Conservation (phyloP, 1,140 invertebrate species). For the Drosophila rhopaloa region DNA sequence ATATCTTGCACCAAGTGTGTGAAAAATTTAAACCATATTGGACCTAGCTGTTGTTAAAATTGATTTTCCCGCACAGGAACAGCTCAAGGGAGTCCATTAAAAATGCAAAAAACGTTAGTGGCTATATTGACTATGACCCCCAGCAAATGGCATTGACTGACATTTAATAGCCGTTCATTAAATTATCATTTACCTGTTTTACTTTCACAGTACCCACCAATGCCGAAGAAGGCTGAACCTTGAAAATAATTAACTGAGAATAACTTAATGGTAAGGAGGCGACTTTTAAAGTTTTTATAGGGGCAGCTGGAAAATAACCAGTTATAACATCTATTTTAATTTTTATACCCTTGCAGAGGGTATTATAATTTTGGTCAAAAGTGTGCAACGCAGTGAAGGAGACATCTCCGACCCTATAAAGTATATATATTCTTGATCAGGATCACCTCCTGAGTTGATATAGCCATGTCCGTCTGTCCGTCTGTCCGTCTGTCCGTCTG, state of each 20-base stretch:
- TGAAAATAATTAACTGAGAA: not conserved
- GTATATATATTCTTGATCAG: too few species aligned
- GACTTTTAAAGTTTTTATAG: too few species aligned
- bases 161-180: constrained; percentile 45
- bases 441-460: too few species aligned
- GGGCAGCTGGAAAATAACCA: not conserved
- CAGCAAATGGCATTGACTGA: constrained; percentile 38
- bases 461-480: too few species aligned
- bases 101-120: constrained; percentile 47
- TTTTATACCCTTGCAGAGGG: too few species aligned
- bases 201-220: constrained; percentile 5
- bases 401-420: too few species aligned
- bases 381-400: too few species aligned
- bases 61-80: constrained; percentile 45
- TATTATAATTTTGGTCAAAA: too few species aligned
- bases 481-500: too few species aligned
- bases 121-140: constrained; percentile 17
- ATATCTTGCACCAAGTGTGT: constrained; percentile 9
- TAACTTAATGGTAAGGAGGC: too few species aligned
- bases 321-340: too few species aligned
- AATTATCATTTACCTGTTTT: constrained; percentile 47
- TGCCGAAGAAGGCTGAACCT: constrained; percentile 4
- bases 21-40: constrained; percentile 7
- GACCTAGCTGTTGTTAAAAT: constrained; percentile 25
- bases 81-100: constrained; percentile 51